Evolutionary conservation across 2,797 vertebrate genomes (phyloP), one percentile per base, ranked within the genome.

Genomic region (Odontamblyopus lacepedii): DNA sequence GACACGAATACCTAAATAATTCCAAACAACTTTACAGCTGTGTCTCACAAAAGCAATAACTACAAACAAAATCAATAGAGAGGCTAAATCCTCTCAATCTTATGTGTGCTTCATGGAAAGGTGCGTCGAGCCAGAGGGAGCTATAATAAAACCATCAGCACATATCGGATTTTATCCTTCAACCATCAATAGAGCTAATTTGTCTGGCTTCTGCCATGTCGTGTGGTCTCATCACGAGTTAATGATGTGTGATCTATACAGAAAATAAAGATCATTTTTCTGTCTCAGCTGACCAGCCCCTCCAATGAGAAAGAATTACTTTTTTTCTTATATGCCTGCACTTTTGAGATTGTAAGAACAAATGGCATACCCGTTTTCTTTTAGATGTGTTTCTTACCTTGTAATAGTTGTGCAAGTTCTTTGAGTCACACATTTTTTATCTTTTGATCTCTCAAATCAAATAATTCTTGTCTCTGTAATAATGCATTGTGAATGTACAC

Each of bases 191-290:
- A 61, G 18, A 62, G 18, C 7, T 19, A 63, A 19, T 63, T 63
- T 38, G 11, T 27, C 69, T 78, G 65, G 65, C 71, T 74, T 29
- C 59, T 65, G 32, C 63, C 69, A 44, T 62, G n/a, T 15, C 16
- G 60, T 51, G 62, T 84, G 81, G 86, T 83, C 68, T 53, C 55
- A 83, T 55, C 62, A 62, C 65, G 84, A 78, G 74, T 67, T 65
- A 68, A 73, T 69, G 81, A 73, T 81, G 76, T 85, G 70, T 78
- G 74, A 85, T 59, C 80, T 55, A 55, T 23, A 60, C 79, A 67
- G 44, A 71, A 78, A 68, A 71, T 57, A 70, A 51, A n/a, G 27
- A 18, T 32, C 13, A 15, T 61, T 32, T 18, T 18, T 61, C 29
- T 16, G 27, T 32, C 16, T 63, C 61, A 41, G 38, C 3, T 35